Evolutionary conservation across 2,113 vertebrate genomes (phyloP).

Genomic region (Aythya baeri): DNA sequence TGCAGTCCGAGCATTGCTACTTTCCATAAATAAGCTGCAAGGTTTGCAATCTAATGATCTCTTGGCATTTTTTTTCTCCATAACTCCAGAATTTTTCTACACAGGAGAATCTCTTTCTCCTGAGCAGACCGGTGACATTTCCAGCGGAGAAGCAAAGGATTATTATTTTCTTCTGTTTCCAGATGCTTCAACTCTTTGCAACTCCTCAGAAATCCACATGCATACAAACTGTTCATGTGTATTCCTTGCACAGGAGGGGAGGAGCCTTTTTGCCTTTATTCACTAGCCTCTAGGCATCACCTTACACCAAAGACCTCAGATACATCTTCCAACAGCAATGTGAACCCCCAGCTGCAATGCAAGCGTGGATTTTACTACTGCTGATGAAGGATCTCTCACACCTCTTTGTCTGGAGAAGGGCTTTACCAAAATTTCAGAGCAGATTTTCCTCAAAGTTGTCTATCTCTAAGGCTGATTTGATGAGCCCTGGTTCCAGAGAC

Average conservation of each 20-base stretch:
- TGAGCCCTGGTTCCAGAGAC: not conserved
- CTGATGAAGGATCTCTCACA: not conserved
- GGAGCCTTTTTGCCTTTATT: not conserved
- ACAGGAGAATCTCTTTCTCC: not conserved
- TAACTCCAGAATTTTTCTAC: not conserved
- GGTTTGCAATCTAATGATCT: not conserved
- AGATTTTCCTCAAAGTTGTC: not conserved
- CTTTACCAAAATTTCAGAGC: not conserved
- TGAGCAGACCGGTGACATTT: not conserved
- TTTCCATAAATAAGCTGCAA: not conserved
- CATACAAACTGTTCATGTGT: not conserved
- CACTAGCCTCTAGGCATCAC: not conserved
- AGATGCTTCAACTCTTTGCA: not conserved
- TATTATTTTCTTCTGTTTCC: not conserved
- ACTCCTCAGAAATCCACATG: not conserved
- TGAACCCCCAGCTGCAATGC: not conserved
- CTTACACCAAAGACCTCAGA: not conserved
- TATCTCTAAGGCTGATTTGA: not conserved
- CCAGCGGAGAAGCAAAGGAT: not conserved
- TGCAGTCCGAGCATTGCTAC: not conserved
- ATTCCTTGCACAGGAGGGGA: not conserved
- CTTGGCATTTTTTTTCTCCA: not conserved
- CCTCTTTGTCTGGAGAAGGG: not conserved
- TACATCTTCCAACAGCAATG: accelerated
- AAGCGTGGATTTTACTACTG: not conserved